Conservation (phyloP, 2,888 invertebrate genomes). For the Papilio demoleus region DNA sequence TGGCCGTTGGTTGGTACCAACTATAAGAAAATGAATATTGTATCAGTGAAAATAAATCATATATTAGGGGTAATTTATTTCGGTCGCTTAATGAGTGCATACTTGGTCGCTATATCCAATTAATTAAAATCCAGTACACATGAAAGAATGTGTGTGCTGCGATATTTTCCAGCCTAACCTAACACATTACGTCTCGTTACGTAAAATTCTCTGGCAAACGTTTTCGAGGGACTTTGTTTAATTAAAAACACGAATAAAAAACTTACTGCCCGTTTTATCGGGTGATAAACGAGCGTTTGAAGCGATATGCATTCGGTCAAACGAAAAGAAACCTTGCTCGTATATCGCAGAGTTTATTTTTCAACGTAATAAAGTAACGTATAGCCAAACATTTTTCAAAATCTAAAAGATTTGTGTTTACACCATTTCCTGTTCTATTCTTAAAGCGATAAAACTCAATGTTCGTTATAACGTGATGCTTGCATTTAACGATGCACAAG, state of each 20-base stretch:
- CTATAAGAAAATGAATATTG: constrained; percentile 2
- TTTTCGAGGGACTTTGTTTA: constrained; percentile 70
- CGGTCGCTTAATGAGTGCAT: constrained; percentile 32
- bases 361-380: constrained; percentile 28
- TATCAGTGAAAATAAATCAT: constrained; percentile 19
- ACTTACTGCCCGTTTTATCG: constrained; percentile 74
- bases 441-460: constrained; percentile 71
- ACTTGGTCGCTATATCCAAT: constrained; percentile 27
- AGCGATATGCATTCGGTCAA: constrained; percentile 45
- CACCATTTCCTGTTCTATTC: constrained; percentile 77
- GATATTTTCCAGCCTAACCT: constrained; percentile 54
- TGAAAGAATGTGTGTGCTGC: constrained; percentile 47
- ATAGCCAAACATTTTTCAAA: constrained; percentile 55
- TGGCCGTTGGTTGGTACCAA: background rate
- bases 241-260: constrained; percentile 82
- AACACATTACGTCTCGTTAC: constrained; percentile 64
- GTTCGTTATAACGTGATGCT: constrained; percentile 62
- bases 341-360: constrained; percentile 47
- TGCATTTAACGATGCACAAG: constrained; percentile 47
- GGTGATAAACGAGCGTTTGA: constrained; percentile 71
- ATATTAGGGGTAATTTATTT: constrained; percentile 12
- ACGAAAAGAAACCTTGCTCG: constrained; percentile 54
- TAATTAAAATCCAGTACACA: constrained; percentile 40
- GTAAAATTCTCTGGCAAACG: constrained; percentile 63
- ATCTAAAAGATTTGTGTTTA: constrained; percentile 65